These are phyloP conservation scores for Ifrita kowaldi DNA, from an alignment of 2,113 vertebrate genomes.

Conservation along the genomic window DNA sequence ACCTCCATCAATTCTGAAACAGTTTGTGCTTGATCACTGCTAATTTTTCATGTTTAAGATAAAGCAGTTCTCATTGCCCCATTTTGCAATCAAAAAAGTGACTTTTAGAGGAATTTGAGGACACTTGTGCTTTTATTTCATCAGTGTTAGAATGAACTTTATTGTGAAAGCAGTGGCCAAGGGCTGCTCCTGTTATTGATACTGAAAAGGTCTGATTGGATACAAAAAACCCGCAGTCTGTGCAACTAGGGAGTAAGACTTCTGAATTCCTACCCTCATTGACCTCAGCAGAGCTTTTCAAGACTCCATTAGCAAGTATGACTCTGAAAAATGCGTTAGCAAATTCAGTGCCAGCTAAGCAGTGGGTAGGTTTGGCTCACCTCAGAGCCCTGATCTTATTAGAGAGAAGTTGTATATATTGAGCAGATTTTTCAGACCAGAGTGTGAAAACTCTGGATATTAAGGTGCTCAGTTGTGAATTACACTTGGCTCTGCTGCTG, in stretches of 20 bases:
- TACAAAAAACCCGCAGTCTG: neutral
- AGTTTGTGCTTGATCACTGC: neutral
- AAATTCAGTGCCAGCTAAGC: neutral
- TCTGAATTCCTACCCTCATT: neutral
- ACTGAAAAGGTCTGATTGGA: neutral
- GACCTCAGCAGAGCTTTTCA: neutral
- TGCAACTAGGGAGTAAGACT: neutral
- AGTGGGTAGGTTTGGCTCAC: neutral
- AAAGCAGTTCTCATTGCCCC: neutral
- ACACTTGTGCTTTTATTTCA: neutral
- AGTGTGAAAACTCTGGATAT: neutral
- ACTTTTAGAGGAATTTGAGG: neutral
- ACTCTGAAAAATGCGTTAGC: neutral
- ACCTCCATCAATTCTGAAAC: neutral
- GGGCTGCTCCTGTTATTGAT: neutral
- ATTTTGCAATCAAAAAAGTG: neutral
- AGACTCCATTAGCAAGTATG: neutral
- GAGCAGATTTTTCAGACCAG: conserved; percentile 1
- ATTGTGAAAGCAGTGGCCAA: neutral
- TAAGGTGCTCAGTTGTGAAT: neutral
- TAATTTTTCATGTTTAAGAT: neutral
- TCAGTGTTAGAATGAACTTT: neutral
- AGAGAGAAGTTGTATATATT: neutral
- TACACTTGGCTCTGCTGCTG: neutral
- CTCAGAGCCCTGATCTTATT: neutral